phyloP scores from a whole-genome alignment of 2,888 invertebrate species.

The Microctonus aethiopoides region DNA sequence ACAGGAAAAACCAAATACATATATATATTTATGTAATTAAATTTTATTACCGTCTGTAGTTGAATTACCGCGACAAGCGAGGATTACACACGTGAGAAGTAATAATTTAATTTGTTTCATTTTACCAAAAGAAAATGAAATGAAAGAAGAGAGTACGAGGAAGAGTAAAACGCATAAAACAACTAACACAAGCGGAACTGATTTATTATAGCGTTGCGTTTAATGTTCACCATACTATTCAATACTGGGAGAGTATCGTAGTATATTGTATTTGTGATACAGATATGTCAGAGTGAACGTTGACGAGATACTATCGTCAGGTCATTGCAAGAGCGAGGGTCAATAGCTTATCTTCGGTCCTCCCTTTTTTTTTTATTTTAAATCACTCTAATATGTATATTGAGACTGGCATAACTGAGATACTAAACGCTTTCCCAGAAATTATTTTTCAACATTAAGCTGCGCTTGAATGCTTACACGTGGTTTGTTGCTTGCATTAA shows the following conservation, averaged over 20 bases:
- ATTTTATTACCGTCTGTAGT: conserved; percentile 33
- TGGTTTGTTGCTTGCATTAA: background rate
- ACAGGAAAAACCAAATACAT: background rate
- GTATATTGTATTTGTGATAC: conserved; percentile 49
- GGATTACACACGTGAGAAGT: conserved; percentile 34
- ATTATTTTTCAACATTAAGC: background rate
- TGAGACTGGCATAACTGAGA: too few species aligned
- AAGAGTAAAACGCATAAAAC: background rate
- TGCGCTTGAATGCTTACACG: background rate
- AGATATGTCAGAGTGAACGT: conserved; percentile 50
- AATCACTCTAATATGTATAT: background rate
- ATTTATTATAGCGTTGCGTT: conserved; percentile 31
- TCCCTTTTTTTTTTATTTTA: conserved; percentile 18
- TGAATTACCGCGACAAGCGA: conserved; percentile 33
- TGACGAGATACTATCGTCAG: conserved; percentile 56
- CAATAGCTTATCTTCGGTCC: conserved; percentile 55
- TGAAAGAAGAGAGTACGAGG: background rate
- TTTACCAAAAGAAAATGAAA: conserved; percentile 16
- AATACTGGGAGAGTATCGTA: conserved; percentile 24
- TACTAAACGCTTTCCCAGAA: background rate
- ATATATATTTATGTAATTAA: background rate
- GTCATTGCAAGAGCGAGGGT: conserved; percentile 62
- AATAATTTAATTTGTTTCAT: conserved; percentile 40
- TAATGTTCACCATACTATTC: conserved; percentile 30
- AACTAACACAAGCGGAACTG: conserved; percentile 22